Percentiles rank a stretch among this genome's conserved stretches.
Conservation (phyloP, 2,113 vertebrate genomes). For the Anguilla japonica region DNA sequence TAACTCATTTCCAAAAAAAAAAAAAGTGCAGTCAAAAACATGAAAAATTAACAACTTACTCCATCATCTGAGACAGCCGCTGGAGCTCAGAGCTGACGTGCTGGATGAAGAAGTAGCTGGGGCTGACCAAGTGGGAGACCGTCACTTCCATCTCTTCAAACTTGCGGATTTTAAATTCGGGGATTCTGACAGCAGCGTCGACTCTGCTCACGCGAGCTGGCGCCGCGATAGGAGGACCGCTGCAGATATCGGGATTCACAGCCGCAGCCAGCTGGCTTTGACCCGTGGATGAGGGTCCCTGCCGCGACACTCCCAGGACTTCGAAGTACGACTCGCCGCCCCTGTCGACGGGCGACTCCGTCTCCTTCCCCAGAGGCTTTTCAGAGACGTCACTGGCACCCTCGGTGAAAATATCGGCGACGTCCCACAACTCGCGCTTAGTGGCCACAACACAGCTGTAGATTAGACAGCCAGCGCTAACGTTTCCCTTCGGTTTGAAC, state of each 20-base stretch:
- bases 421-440: constrained; percentile 69
- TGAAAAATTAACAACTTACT: constrained; percentile 53
- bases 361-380: neutral
- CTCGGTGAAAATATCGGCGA: constrained; percentile 55
- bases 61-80: constrained; percentile 48
- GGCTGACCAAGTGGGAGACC: constrained; percentile 60
- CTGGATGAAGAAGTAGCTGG: constrained; percentile 66
- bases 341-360: neutral
- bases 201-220: neutral
- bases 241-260: neutral
- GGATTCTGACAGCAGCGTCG: constrained; percentile 41
- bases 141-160: constrained; percentile 68
- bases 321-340: neutral
- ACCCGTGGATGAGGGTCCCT: neutral
- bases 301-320: neutral
- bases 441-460: constrained; percentile 63
- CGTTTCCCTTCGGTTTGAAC: constrained; percentile 55
- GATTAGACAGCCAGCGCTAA: constrained; percentile 38
- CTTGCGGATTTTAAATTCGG: constrained; percentile 56
- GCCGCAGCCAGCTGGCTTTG: neutral
- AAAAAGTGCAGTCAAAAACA: neutral
- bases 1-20: no score
- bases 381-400: neutral
- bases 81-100: constrained; percentile 42
- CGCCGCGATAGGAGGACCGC: neutral